Base-by-base conservation (phyloP, 2,888 invertebrate species). In the Dicranocentrus wangi region DNA sequence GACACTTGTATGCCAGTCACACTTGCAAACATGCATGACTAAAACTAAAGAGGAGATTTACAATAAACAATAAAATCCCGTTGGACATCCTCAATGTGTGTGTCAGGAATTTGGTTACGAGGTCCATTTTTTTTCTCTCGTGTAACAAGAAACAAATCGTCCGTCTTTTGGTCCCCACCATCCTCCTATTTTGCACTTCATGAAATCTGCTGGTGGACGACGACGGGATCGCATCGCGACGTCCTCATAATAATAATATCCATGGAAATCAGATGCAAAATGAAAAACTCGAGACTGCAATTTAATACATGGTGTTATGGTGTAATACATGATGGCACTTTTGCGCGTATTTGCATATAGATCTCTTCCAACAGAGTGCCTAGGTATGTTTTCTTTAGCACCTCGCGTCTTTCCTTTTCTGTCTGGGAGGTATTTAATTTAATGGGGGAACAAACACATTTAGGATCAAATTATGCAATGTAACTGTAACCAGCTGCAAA, bases 1-100 rank as follows among this genome's bases (percentile, higher is more conserved):
- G 42, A 55, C 77, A 47, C 23, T 58, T 70, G 69, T 70, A 61
- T 61, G 60, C 60, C 15, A 77, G 77, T 77, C 77, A 77, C 61
- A 77, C 19, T 63, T 21, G 63, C 60, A 47, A 51, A 25, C 43
- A 65, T 78, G 78, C 71, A 78, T 78, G 78, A 78, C 70, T 61
- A 68, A 80, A 80, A 73, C 73, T 80, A 73, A 69, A 77, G 70
- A 69, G 69, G 71, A 71, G 77, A 72, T 77, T 69, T 71, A 82
- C 70, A 80, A 82, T 79, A 76, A 80, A 76, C 82, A 82, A 80
- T 80, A 75, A 80, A 82, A 75, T 82, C 80, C 80, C 82, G 82
- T 82, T 82, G 70, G 63, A 27, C 65, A 73, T 73, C 69, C 79
- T 82, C 73, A 80, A 79, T 82, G 79, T 78, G 73, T 78, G 66